These are phyloP conservation scores for Poicephalus gulielmi DNA, from an alignment of 2,113 vertebrate species.

Conservation along the genomic window DNA sequence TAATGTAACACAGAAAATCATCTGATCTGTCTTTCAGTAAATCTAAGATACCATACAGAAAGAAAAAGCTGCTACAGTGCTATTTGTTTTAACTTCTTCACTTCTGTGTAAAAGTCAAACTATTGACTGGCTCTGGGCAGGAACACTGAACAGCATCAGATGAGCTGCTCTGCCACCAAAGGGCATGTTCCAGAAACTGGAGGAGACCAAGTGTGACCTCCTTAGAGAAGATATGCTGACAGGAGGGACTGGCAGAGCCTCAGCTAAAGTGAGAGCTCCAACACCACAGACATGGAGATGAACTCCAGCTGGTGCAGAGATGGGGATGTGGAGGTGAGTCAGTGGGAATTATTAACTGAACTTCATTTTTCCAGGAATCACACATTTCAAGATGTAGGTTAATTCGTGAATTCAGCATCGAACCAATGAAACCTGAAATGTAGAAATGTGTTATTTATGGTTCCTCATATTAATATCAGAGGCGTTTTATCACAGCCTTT, in stretches of 20 bases:
- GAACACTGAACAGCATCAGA: neutral
- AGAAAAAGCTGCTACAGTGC: neutral
- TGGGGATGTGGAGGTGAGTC: neutral
- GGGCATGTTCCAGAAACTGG: neutral
- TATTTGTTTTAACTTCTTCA: neutral
- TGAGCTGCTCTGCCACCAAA: neutral
- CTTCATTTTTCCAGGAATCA: neutral
- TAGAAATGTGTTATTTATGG: neutral
- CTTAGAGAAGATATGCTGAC: neutral
- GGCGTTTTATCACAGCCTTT: neutral
- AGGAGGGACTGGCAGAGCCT: neutral
- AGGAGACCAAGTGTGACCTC: neutral
- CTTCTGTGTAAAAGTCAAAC: neutral
- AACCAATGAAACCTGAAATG: neutral
- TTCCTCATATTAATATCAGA: neutral
- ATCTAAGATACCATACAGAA: neutral
- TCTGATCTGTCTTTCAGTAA: neutral
- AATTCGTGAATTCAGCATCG: neutral
- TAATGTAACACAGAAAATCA: neutral
- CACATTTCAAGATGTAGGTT: neutral
- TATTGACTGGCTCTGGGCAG: neutral
- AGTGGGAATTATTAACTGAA: neutral
- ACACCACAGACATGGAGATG: fast-evolving
- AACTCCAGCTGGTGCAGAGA: neutral
- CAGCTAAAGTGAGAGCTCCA: neutral